Evolutionary conservation across 2,113 vertebrate species (phyloP).

Genomic region (Hemibagrus wyckioides): DNA sequence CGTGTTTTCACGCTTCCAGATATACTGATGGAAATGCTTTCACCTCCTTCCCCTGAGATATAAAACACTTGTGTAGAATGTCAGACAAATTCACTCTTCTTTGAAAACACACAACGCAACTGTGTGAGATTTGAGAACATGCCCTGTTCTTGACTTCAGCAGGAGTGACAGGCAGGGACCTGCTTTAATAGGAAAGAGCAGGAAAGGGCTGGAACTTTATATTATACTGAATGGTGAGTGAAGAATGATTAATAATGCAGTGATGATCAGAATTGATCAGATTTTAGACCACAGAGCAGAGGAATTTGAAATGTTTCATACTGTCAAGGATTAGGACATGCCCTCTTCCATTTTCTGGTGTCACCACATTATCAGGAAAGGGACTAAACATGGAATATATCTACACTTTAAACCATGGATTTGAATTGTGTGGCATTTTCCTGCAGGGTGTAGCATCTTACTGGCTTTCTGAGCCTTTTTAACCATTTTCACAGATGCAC

Average conservation of each 20-base stretch:
- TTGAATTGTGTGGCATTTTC: too few species aligned
- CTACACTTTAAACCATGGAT: neutral
- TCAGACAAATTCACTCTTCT: constrained; percentile 13
- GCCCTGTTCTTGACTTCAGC: neutral
- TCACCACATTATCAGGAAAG: neutral
- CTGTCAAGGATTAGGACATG: neutral
- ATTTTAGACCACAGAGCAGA: neutral
- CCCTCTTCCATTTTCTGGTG: neutral
- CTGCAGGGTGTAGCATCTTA: too few species aligned
- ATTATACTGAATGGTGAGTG: neutral
- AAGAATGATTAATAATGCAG: neutral
- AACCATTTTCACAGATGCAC: neutral
- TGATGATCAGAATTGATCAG: neutral
- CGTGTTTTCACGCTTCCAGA: constrained; percentile 1
- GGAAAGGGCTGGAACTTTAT: neutral
- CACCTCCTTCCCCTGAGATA: constrained; percentile 11
- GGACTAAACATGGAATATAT: neutral
- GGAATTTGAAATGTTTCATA: neutral
- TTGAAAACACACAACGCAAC: neutral
- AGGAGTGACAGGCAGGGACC: neutral
- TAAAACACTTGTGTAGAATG: neutral
- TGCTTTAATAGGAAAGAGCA: neutral
- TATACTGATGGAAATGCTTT: constrained; percentile 35
- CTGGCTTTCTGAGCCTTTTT: neutral
- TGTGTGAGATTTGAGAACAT: neutral